Evolutionary conservation across 2,797 vertebrate genomes (phyloP).

Genomic region (Heterohyrax brucei): DNA sequence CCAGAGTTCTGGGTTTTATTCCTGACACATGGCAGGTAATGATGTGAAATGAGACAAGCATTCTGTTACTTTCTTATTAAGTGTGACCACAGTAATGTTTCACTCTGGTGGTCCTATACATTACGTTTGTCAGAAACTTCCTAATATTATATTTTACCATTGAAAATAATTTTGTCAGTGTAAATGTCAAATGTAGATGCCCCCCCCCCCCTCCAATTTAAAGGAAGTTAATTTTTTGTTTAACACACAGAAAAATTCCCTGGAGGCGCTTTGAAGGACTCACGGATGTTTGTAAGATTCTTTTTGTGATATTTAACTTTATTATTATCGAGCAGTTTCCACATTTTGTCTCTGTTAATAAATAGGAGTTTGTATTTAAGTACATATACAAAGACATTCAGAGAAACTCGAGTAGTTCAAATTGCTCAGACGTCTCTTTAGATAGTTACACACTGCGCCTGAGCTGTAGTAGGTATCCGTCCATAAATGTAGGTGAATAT

Average conservation of each 20-base stretch:
- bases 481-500: slow-evolving; percentile 10
- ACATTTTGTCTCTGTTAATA: neutral
- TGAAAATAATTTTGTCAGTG: neutral
- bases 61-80: slow-evolving; percentile 50
- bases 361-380: neutral
- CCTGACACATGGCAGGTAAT: slow-evolving; percentile 90
- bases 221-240: slow-evolving; percentile 52
- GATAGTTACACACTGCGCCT: neutral
- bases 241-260: neutral
- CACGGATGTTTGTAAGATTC: neutral
- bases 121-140: neutral
- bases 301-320: neutral
- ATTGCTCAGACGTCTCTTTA: neutral
- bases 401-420: neutral
- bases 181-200: neutral
- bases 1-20: slow-evolving; percentile 87
- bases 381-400: neutral
- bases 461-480: neutral
- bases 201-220: neutral
- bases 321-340: neutral
- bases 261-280: neutral
- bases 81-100: neutral
- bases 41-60: neutral
- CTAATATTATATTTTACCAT: neutral
- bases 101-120: neutral